Conservation (phyloP, 2,888 invertebrate genomes). For the Apeira syringaria region DNA sequence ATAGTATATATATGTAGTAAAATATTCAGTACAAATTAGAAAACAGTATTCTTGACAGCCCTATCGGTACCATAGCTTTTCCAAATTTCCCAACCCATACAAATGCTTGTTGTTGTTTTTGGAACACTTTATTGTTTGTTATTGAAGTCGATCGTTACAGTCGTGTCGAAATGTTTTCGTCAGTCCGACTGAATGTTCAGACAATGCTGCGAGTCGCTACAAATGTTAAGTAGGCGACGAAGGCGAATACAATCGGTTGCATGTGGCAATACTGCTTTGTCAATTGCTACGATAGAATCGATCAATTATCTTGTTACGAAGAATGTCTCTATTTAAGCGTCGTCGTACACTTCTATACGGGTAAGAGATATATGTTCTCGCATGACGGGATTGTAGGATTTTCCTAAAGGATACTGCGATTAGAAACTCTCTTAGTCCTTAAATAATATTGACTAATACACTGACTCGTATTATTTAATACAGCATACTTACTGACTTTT, state of each 20-base stretch:
- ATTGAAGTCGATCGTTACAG: slow-evolving; percentile 19
- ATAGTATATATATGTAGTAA: too few species aligned
- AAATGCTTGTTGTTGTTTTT: slow-evolving; percentile 14
- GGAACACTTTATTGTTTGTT: slow-evolving; percentile 24
- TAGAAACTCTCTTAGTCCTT: too few species aligned
- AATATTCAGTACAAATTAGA: too few species aligned
- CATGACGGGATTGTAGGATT: too few species aligned
- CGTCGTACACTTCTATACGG: too few species aligned
- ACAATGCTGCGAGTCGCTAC: slow-evolving; percentile 24
- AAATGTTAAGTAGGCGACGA: slow-evolving; percentile 21
- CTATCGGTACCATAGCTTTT: slow-evolving; percentile 1
- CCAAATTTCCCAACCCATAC: slow-evolving; percentile 9
- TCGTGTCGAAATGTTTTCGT: slow-evolving; percentile 29
- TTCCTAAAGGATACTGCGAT: too few species aligned
- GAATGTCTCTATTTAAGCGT: too few species aligned
- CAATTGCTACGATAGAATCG: slow-evolving; percentile 11
- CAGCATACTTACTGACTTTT: too few species aligned
- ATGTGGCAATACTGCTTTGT: slow-evolving; percentile 17
- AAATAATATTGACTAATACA: too few species aligned
- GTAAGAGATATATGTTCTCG: too few species aligned
- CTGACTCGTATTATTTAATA: too few species aligned
- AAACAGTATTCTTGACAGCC: too few species aligned
- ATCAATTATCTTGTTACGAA: not conserved
- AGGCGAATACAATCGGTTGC: slow-evolving; percentile 13
- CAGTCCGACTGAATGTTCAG: slow-evolving; percentile 15